Evolutionary conservation across 2,113 vertebrate species (phyloP).

Genomic region (Bothrops jararaca): DNA sequence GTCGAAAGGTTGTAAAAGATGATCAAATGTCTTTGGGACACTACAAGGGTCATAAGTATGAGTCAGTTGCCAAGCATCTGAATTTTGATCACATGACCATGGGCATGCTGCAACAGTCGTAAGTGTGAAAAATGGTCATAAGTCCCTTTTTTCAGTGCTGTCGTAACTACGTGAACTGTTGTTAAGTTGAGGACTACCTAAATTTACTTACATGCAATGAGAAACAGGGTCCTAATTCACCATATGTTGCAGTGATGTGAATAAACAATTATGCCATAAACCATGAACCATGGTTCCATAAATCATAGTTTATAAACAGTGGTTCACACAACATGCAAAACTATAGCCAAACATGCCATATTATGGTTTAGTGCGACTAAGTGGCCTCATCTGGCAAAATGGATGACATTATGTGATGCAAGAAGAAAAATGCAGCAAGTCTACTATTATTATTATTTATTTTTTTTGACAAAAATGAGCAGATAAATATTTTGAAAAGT

Average conservation of each 20-base stretch:
- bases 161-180: no score
- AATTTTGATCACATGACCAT: no score
- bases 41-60: no score
- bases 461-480: neutral
- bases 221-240: neutral
- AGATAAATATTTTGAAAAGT: neutral
- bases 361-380: neutral
- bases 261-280: neutral
- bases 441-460: neutral
- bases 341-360: neutral
- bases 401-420: neutral
- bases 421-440: neutral
- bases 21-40: no score
- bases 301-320: neutral
- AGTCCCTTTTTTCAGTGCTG: no score
- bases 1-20: no score
- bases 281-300: neutral
- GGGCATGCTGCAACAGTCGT: no score
- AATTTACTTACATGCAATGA: no score
- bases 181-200: no score
- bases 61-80: no score
- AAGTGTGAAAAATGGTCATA: no score
- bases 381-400: neutral
- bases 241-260: neutral
- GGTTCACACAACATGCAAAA: neutral